Evolutionary conservation across 2,113 vertebrate genomes (phyloP).

Genomic region (Taurulus bubalis): DNA sequence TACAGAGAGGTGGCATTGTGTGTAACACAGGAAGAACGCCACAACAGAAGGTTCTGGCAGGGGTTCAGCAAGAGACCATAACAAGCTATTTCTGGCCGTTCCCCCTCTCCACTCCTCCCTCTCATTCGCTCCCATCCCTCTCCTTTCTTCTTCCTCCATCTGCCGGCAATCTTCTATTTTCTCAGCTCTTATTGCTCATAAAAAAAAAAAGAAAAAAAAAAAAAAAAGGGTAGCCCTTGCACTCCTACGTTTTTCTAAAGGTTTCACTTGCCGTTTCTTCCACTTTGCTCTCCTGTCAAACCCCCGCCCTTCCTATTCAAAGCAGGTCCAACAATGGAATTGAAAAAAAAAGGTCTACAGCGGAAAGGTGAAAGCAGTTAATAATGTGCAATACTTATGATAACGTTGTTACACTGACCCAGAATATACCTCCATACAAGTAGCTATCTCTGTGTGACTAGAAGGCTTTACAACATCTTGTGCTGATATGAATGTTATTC

Average conservation of each 20-base stretch:
- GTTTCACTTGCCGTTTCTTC: constrained; percentile 15
- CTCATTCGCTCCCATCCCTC: neutral
- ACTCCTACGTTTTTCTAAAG: neutral
- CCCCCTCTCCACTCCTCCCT: neutral
- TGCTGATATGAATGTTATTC: constrained; percentile 10
- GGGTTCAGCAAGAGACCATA: constrained; percentile 38
- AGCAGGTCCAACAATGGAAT: constrained; percentile 29
- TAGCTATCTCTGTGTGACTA: neutral
- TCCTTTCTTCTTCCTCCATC: constrained; percentile 21
- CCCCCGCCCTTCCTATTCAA: constrained; percentile 17
- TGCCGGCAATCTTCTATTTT: neutral
- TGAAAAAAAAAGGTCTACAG: neutral
- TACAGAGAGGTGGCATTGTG: constrained; percentile 18
- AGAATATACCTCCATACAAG: neutral
- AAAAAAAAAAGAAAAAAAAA: neutral
- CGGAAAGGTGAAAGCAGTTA: constrained; percentile 36
- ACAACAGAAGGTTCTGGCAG: constrained; percentile 58
- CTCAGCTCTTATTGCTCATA: neutral
- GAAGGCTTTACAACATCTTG: neutral
- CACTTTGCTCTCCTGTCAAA: neutral
- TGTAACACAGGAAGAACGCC: constrained; percentile 41
- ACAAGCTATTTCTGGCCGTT: constrained; percentile 46
- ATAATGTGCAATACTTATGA: constrained; percentile 20
- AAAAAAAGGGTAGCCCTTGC: neutral
- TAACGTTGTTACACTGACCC: constrained; percentile 28